phyloP scores from a whole-genome alignment of 2,797 vertebrate genomes.

The Pelodytes ibericus region DNA sequence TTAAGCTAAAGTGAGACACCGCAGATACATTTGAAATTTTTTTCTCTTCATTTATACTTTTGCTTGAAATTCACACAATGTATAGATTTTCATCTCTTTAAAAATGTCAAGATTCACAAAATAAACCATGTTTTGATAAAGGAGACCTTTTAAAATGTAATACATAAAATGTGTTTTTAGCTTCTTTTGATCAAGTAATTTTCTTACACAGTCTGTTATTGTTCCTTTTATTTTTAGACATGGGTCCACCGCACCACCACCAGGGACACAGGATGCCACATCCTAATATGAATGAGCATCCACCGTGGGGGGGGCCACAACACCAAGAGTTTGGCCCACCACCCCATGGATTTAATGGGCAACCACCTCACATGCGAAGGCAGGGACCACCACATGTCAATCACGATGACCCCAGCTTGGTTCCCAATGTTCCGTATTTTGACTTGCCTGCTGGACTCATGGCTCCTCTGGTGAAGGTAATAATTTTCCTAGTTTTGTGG shows the following conservation, averaged over 20 bases:
- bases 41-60: too few species aligned
- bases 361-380: constrained; percentile 90
- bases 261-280: constrained; percentile 92
- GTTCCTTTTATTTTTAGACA: constrained; percentile 71
- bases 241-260: constrained; percentile 94
- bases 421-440: constrained; percentile 96
- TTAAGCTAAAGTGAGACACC: too few species aligned
- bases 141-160: too few species aligned
- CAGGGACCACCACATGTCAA: constrained; percentile 86
- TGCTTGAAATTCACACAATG: too few species aligned
- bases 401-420: constrained; percentile 93
- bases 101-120: too few species aligned
- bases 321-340: constrained; percentile 91
- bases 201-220: too few species aligned
- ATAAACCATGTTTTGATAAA: too few species aligned
- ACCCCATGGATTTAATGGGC: constrained; percentile 93
- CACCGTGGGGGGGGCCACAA: constrained; percentile 91
- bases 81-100: too few species aligned
- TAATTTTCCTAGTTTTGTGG: background rate
- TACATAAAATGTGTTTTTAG: too few species aligned
- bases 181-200: too few species aligned
- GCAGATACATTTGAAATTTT: too few species aligned
- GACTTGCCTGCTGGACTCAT: constrained; percentile 97
- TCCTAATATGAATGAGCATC: constrained; percentile 88
- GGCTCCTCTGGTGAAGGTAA: constrained; percentile 95